Conservation (phyloP, 2,797 vertebrate species). For the Orestias chungarensis region DNA sequence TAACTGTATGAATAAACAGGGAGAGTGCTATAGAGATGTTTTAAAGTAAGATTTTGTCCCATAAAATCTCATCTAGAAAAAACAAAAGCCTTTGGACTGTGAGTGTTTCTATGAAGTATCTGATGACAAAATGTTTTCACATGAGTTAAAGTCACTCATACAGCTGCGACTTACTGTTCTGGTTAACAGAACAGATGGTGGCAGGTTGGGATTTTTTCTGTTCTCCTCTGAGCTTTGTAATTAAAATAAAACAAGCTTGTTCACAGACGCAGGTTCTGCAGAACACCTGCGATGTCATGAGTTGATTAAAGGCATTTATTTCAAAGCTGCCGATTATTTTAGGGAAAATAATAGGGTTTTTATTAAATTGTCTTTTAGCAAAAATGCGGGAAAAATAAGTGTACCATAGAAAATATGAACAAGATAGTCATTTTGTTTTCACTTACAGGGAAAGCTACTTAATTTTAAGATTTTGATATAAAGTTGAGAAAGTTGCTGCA, state of each 20-base stretch:
- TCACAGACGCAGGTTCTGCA: slow-evolving; percentile 13
- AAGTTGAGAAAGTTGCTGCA: background rate
- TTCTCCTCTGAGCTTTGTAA: slow-evolving; percentile 18
- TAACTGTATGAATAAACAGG: slow-evolving; percentile 16
- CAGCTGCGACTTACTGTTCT: background rate
- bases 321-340: background rate
- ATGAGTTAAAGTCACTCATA: background rate
- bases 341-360: background rate
- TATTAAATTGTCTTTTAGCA: background rate
- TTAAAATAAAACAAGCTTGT: slow-evolving; percentile 15
- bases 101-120: background rate
- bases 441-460: background rate
- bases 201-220: background rate
- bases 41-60: slow-evolving; percentile 15
- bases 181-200: slow-evolving; percentile 29
- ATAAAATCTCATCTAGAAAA: slow-evolving; percentile 7
- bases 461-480: background rate
- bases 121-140: slow-evolving; percentile 2
- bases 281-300: background rate
- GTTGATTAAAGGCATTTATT: slow-evolving; percentile 16
- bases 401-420: background rate
- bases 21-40: background rate
- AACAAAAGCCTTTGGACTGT: background rate
- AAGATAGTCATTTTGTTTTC: background rate
- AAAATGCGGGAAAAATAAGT: background rate